A percentile compares a stretch with the other conserved stretches of the same genome.
These are phyloP conservation scores for Merluccius polli DNA, from an alignment of 2,797 vertebrate genomes.

Conservation along the genomic window DNA sequence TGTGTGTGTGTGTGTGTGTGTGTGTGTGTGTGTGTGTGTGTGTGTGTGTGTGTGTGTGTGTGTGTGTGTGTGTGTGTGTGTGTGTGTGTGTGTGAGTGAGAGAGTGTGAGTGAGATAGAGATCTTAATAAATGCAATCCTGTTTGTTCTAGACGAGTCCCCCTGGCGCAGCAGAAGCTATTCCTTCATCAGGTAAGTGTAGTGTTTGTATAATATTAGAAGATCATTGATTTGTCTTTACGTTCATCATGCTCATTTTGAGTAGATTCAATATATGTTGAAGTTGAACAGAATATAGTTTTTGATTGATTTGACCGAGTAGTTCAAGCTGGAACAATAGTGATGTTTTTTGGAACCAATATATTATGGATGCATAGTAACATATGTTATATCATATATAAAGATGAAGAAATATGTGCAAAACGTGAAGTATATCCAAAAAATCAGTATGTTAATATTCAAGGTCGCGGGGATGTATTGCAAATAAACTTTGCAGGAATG, in stretches of 20 bases:
- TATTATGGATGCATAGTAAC: neutral
- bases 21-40: too few relatives aligned
- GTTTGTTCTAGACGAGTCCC: slow-evolving; percentile 71
- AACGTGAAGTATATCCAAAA: neutral
- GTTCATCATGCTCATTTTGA: neutral
- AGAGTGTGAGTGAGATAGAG: too few relatives aligned
- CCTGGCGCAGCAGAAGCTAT: slow-evolving; percentile 74
- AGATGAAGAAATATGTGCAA: neutral
- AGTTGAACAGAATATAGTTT: neutral
- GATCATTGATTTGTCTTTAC: slow-evolving; percentile 3
- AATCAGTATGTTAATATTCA: neutral
- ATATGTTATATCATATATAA: neutral
- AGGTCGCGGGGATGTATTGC: too few relatives aligned
- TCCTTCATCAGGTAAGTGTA: slow-evolving; percentile 78
- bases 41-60: neutral
- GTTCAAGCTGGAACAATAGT: neutral
- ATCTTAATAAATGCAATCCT: neutral
- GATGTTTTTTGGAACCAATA: neutral
- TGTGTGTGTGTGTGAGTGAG: too few relatives aligned
- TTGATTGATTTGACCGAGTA: neutral
- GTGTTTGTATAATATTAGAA: neutral
- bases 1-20: neutral
- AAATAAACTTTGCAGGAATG: neutral
- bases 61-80: too few relatives aligned
- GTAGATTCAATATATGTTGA: neutral